These are phyloP conservation scores for Metopolophium dirhodum DNA, from an alignment of 1,140 invertebrate species.

Conservation along the genomic window DNA sequence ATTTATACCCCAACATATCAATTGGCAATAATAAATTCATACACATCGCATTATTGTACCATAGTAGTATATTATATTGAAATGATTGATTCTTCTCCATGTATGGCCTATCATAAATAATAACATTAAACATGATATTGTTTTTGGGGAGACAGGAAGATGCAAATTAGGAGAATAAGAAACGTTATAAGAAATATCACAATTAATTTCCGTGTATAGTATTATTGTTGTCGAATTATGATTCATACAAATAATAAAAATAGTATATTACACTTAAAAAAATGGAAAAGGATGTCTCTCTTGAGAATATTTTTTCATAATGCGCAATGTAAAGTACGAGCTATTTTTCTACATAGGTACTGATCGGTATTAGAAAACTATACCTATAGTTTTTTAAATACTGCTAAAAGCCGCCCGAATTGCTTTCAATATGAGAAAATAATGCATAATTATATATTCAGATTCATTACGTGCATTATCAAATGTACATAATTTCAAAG, in stretches of 20 bases:
- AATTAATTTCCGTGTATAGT: neutral
- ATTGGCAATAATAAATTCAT: neutral
- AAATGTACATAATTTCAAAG: neutral
- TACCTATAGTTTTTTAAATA: neutral
- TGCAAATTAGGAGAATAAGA: neutral
- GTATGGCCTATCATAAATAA: neutral
- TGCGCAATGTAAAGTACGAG: neutral
- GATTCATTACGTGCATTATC: neutral
- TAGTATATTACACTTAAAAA: neutral
- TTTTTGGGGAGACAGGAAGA: neutral
- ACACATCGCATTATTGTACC: neutral
- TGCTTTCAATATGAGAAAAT: neutral
- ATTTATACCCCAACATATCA: neutral
- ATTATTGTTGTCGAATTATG: neutral
- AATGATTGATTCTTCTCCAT: neutral
- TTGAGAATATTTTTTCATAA: neutral
- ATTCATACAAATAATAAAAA: neutral
- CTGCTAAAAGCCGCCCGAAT: neutral
- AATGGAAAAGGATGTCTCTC: neutral
- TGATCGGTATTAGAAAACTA: neutral
- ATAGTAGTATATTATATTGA: neutral
- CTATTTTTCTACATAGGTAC: neutral
- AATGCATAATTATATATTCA: neutral
- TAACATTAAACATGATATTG: neutral
- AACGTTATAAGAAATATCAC: neutral